Percentiles rank a stretch among this genome's conserved stretches.
Evolutionary conservation across 1,140 invertebrate genomes (phyloP).

Genomic region (Saccostrea echinata): DNA sequence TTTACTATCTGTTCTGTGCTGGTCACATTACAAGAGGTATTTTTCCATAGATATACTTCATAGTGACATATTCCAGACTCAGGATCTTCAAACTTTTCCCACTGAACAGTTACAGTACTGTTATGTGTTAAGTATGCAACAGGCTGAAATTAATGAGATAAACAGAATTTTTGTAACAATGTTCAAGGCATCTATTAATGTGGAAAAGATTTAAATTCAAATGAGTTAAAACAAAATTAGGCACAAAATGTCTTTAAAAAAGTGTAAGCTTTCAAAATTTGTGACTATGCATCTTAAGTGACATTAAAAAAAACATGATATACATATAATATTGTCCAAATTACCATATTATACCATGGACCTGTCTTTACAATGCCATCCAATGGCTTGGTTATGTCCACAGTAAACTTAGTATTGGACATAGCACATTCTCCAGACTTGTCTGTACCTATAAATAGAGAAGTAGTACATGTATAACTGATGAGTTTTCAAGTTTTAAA

Average conservation of each 20-base stretch:
- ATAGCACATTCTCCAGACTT: conserved; percentile 63
- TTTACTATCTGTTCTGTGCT: conserved; percentile 38
- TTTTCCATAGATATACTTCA: conserved; percentile 55
- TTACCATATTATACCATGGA: conserved; percentile 66
- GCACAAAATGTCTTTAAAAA: no score
- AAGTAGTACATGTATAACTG: background rate
- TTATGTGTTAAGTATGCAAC: conserved; percentile 57
- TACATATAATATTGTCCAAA: background rate
- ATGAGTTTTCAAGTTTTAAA: background rate
- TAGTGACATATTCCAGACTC: conserved; percentile 63
- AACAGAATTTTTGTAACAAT: background rate
- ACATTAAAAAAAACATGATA: no score
- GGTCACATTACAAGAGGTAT: conserved; percentile 51
- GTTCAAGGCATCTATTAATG: no score
- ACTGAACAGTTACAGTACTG: conserved; percentile 56
- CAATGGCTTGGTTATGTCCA: conserved; percentile 61
- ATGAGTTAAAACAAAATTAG: no score
- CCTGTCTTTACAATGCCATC: conserved; percentile 58
- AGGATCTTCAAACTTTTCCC: conserved; percentile 62
- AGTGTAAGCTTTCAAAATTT: no score
- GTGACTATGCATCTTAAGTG: no score
- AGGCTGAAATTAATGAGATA: conserved; percentile 53
- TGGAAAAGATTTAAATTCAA: no score
- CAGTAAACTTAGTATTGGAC: conserved; percentile 46
- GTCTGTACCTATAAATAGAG: conserved; percentile 56